These are phyloP conservation scores for Anhinga anhinga DNA, from an alignment of 2,113 vertebrate genomes.

Conservation along the genomic window DNA sequence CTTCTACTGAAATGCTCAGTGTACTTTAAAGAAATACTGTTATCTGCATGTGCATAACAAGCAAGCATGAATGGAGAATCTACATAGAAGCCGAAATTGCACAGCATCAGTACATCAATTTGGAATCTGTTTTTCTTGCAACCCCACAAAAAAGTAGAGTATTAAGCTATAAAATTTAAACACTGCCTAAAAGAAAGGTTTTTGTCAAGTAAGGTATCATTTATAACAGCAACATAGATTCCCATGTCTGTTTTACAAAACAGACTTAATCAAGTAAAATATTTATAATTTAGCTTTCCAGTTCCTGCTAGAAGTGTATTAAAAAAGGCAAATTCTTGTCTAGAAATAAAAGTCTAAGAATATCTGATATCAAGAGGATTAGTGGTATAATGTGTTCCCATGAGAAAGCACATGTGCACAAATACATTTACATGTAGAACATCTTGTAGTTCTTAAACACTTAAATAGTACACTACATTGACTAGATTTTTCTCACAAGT, in stretches of 20 bases:
- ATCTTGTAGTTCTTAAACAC: slow-evolving; percentile 24
- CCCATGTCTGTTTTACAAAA: neutral
- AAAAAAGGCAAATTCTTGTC: neutral
- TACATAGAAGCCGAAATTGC: neutral
- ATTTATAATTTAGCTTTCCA: slow-evolving; percentile 34
- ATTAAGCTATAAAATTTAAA: neutral
- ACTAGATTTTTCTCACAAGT: neutral
- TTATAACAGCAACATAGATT: neutral
- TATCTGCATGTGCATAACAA: neutral
- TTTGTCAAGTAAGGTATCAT: neutral
- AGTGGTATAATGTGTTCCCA: neutral
- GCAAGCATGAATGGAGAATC: neutral
- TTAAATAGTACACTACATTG: neutral
- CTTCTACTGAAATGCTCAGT: neutral
- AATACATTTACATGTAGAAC: neutral
- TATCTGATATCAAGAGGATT: slow-evolving; percentile 13
- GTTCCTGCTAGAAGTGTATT: neutral
- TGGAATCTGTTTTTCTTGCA: neutral
- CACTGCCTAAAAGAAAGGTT: neutral
- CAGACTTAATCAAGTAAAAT: slow-evolving; percentile 22
- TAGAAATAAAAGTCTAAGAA: slow-evolving; percentile 29
- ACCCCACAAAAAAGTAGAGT: neutral
- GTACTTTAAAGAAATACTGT: neutral
- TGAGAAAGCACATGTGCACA: neutral
- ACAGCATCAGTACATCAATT: neutral